Conservation (phyloP, 2,888 invertebrate species). For the Callinectes sapidus region DNA sequence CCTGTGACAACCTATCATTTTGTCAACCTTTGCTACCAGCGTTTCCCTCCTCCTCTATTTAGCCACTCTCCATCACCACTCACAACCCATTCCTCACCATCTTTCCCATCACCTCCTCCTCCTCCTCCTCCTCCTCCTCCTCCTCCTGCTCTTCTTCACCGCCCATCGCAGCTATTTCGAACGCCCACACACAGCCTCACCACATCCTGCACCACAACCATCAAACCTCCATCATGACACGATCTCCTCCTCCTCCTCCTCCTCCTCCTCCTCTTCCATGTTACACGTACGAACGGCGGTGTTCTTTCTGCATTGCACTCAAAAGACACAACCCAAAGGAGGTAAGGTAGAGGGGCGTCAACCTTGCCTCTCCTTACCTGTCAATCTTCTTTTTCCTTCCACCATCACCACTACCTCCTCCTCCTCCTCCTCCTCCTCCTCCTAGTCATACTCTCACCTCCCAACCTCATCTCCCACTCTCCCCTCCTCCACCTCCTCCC, state of each 20-base stretch:
- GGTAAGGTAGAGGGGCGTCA: slow-evolving; percentile 16
- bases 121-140: background rate
- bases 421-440: background rate
- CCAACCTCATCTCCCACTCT: background rate
- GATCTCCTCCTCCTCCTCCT: slow-evolving; percentile 27
- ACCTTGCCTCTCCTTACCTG: slow-evolving; percentile 20
- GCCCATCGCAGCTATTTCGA: background rate
- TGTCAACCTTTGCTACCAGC: slow-evolving; percentile 35
- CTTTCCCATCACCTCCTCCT: slow-evolving; percentile 33
- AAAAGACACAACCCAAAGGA: background rate
- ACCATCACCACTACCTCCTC: background rate
- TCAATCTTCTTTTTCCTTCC: slow-evolving; percentile 18
- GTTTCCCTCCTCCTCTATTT: slow-evolving; percentile 28
- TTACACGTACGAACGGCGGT: background rate
- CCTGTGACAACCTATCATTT: slow-evolving; percentile 30
- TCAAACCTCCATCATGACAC: slow-evolving; percentile 17
- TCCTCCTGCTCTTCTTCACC: background rate
- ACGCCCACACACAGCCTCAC: slow-evolving; percentile 35
- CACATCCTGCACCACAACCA: background rate
- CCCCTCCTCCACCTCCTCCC: background rate
- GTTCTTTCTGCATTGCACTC: slow-evolving; percentile 5
- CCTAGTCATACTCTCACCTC: background rate
- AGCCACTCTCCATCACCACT: background rate
- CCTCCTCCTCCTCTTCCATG: slow-evolving; percentile 23
- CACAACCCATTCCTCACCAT: background rate